These are phyloP conservation scores for Hemiprocne comata DNA, from an alignment of 2,113 vertebrate genomes.

Conservation along the genomic window DNA sequence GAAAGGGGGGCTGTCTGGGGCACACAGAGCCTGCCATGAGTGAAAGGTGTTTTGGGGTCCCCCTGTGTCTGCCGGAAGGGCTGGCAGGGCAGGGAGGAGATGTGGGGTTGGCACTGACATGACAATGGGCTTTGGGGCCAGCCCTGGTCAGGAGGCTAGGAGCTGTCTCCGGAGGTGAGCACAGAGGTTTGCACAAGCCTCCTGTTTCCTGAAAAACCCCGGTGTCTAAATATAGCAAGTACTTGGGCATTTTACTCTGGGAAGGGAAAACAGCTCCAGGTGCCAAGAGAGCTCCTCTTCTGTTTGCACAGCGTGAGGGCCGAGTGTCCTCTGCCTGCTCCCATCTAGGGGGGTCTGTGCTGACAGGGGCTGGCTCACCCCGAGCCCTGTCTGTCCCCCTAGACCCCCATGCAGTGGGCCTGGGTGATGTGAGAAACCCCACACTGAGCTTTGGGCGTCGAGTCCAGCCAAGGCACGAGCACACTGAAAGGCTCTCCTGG, in stretches of 20 bases:
- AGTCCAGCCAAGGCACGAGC: not conserved
- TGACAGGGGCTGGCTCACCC: not conserved
- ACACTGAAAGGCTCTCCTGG: not conserved
- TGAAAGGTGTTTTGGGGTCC: not conserved
- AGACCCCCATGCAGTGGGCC: not conserved
- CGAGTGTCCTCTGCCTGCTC: not conserved
- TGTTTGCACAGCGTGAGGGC: not conserved
- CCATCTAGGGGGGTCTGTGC: not conserved
- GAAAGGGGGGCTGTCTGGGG: not conserved
- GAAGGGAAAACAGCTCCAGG: conserved; percentile 18
- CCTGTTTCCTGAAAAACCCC: not conserved
- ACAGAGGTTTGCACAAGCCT: not conserved
- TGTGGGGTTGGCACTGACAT: rapidly evolving
- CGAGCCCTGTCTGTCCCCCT: rapidly evolving
- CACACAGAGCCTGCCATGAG: not conserved
- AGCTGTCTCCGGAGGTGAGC: not conserved
- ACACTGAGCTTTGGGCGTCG: rapidly evolving
- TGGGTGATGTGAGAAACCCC: not conserved
- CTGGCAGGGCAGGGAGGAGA: not conserved
- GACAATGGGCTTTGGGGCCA: not conserved
- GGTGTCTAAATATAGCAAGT: conserved; percentile 29
- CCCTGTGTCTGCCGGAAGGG: not conserved
- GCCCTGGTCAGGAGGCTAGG: not conserved
- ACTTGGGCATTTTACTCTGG: conserved; percentile 38
- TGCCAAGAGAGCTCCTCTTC: conserved; percentile 38